Percentiles rank a stretch among this genome's conserved stretches.
Evolutionary conservation across 2,797 vertebrate genomes (phyloP).

Genomic region (Brachymystax lenok): DNA sequence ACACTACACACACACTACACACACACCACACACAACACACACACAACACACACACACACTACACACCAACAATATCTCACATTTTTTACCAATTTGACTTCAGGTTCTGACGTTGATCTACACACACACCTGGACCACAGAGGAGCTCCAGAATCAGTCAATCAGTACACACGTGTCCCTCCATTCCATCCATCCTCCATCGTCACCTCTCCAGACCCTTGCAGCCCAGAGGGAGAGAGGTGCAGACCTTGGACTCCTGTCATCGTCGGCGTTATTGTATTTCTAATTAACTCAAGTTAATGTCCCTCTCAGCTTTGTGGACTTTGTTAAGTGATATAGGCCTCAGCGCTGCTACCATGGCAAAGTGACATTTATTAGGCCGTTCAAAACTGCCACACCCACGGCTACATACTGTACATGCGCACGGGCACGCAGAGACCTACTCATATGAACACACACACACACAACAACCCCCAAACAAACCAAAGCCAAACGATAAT

Average conservation of each 20-base stretch:
- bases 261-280: slow-evolving; percentile 70
- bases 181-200: slow-evolving; percentile 34
- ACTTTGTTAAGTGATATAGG: slow-evolving; percentile 64
- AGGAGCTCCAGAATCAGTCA: background rate
- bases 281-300: slow-evolving; percentile 72
- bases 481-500: slow-evolving; percentile 45
- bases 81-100: too few relatives aligned
- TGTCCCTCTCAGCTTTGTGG: slow-evolving; percentile 60
- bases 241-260: slow-evolving; percentile 66
- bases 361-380: slow-evolving; percentile 45
- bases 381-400: background rate
- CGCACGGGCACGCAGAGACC: too few relatives aligned
- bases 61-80: too few relatives aligned
- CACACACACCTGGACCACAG: background rate
- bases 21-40: background rate
- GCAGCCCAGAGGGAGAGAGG: slow-evolving; percentile 26
- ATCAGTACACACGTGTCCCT: background rate
- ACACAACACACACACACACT: background rate
- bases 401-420: background rate
- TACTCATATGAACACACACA: too few relatives aligned
- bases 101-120: too few relatives aligned
- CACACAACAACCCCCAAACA: slow-evolving; percentile 17
- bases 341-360: slow-evolving; percentile 17
- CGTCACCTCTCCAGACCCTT: slow-evolving; percentile 53
- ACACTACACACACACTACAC: too few relatives aligned